Evolutionary conservation across 2,797 vertebrate species (phyloP), one percentile per base, ranked within the genome.

Genomic region (Glyptemys insculpta): DNA sequence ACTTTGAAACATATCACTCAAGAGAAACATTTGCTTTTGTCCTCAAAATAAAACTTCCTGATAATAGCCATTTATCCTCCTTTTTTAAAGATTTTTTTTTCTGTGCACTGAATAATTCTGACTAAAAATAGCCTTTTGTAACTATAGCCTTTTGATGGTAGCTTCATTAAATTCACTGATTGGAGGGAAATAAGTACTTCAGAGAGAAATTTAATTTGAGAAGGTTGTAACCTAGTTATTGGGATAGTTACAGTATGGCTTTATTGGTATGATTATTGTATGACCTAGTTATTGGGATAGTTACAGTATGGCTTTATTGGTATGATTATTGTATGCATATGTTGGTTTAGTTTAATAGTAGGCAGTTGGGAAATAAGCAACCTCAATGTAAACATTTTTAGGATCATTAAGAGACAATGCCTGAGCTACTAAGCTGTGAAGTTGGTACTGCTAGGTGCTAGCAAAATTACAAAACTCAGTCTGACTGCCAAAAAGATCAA

Each of bases 391-490:
- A 94, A 91, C 92, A 92, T 91, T 93, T 92, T 7, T 62, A 62
- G 44, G 89, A 89, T 90, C 89, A 83, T 88, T 96, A 96, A 94
- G 82, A 92, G 83, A 92, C 37, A 12, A 82, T 93, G 94, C 86
- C 94, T 94, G 76, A 94, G 72, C 87, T 93, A 21, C 90, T 92
- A 91, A 96, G 79, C 89, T 96, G 94, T 94, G 52, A 95, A 94
- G 95, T 91, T 95, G 88, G 59, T 93, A 5, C 82, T 97, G 94
- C 76, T 50, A 62, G 62, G 94, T 94, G 89, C 94, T 92, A 90
- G 94, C 93, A 92, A 85, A 4, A n/a, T 96, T 92, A 84, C 80
- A 80, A 91, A 85, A 68, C 92, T 15, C 86, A 65, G 65, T 95
- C 78, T 95, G 94, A 57, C 81, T 3, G n/a, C 68, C 15, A 8